Evolutionary conservation across 2,888 invertebrate genomes (phyloP), one percentile per base, ranked within the genome.

Genomic region (Microctonus hyperodae): DNA sequence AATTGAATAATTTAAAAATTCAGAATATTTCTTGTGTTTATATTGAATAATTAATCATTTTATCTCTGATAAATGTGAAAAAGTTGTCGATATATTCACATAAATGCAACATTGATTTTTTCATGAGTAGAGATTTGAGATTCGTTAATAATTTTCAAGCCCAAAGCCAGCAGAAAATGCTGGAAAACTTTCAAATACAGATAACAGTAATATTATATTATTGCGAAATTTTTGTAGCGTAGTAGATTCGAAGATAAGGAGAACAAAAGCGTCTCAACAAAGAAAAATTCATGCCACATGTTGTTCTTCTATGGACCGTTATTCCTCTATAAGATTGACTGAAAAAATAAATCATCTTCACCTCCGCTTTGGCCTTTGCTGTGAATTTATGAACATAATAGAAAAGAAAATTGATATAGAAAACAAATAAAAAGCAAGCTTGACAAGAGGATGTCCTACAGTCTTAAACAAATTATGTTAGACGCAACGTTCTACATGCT

Each of bases 131-230:
- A 23, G 51, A 51, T n/a, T 33, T 55, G 28, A 28, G 6, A 55
- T 55, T 16, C 16, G 55, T 55, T 44, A 55, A 28, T 31, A 51
- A 23, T 51, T 20, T 16, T 55, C 10, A 59, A 59, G 59, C 59
- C 59, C 59, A 48, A 48, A 59, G 48, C 59, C 59, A 48, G 59
- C 59, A 28, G 56, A 56, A 40, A 63, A 63, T 64, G 31, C 56
- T 64, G 63, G 23, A 37, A 53, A 63, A 55, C 33, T 5, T 31
- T 16, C 31, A 28, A 55, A 55, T 10, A 55, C 31, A 55, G 33
- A 55, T 25, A 55, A 55, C 31, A 55, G 31, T 55, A 16, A 20
- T 53, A 53, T 23, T 53, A 53, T 25, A 53, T 23, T 53, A 53
- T 25, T 53, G n/a, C 53, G 16, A n/a, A 44, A 16, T 16, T n/a